Evolutionary conservation across 2,888 invertebrate genomes (phyloP).

Genomic region (Aphrophora alni): DNA sequence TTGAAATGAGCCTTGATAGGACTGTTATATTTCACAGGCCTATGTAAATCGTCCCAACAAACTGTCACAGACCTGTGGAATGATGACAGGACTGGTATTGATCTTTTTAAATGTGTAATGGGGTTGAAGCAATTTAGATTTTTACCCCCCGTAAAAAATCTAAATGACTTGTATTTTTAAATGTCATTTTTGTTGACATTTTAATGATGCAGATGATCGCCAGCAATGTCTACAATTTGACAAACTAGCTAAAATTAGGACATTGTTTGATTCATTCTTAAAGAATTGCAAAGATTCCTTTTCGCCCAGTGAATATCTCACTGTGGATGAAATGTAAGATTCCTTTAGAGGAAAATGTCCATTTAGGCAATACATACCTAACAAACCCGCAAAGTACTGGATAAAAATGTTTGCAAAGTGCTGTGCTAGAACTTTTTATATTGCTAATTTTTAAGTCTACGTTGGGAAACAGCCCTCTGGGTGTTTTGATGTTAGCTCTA

Average conservation of each 20-base stretch:
- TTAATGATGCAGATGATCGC: background rate
- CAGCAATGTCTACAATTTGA: background rate
- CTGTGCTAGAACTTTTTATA: background rate
- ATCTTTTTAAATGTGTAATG: background rate
- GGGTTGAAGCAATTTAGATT: background rate
- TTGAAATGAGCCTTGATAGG: background rate
- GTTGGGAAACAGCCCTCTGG: background rate
- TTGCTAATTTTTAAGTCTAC: background rate
- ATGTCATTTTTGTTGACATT: no score
- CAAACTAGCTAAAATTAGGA: background rate
- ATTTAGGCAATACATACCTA: background rate
- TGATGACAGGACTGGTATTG: background rate
- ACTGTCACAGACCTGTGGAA: background rate
- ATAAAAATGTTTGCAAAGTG: background rate
- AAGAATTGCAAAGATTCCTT: background rate
- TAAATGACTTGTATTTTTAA: no score
- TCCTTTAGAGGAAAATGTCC: background rate
- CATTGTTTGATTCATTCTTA: background rate
- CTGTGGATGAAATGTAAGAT: background rate
- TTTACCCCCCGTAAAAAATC: no score
- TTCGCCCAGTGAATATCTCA: background rate
- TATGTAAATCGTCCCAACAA: background rate
- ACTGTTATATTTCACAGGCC: background rate
- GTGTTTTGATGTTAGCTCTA: background rate
- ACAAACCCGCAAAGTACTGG: background rate